Evolutionary conservation across 1,140 invertebrate genomes (phyloP), one percentile per base, ranked within the genome.

Genomic region (Macrocentrus cingulum): DNA sequence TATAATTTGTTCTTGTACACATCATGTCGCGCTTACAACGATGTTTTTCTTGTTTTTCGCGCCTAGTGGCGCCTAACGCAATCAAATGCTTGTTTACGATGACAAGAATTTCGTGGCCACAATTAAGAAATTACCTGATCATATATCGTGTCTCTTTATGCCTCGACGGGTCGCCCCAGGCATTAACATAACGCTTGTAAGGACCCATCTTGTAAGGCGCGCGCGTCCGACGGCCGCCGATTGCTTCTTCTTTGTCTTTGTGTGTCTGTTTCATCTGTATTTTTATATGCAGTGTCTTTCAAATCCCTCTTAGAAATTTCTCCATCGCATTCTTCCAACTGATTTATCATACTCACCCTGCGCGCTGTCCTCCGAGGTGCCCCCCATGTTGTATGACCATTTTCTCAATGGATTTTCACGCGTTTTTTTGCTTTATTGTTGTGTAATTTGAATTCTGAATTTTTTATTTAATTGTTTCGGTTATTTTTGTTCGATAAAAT

Each of bases 41-140:
- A 19, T 16, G 1, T 44, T 39, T 39, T 39, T 11, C 13, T 39
- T 39, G 8, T 25, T 15, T 1, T 4, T n/a, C 13, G 15, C 15
- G 8, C 36, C 36, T 5, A 39, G 11, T 58, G 66, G 66, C 70
- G 72, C 71, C 68, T 66, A 64, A 67, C 66, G 65, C 66, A 74
- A 76, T 75, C 72, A 74, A 70, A 63, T 66, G 64, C 63, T 68
- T 74, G 62, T 77, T 78, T 77, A 77, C 69, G 73, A 75, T 75
- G 75, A 77, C 74, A 77, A 73, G 75, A 77, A 77, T 79, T 78
- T 72, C 75, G 67, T 67, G 66, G 52, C 62, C 66, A 71, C 74
- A 77, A 79, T 79, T 79, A 77, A 80, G 76, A 78, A 78, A 80
- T 80, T 78, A 77, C 75, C 72, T 62, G 66, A 60, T 68, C 75